phyloP scores from a whole-genome alignment of 1,140 invertebrate species.

The Riptortus pedestris region DNA sequence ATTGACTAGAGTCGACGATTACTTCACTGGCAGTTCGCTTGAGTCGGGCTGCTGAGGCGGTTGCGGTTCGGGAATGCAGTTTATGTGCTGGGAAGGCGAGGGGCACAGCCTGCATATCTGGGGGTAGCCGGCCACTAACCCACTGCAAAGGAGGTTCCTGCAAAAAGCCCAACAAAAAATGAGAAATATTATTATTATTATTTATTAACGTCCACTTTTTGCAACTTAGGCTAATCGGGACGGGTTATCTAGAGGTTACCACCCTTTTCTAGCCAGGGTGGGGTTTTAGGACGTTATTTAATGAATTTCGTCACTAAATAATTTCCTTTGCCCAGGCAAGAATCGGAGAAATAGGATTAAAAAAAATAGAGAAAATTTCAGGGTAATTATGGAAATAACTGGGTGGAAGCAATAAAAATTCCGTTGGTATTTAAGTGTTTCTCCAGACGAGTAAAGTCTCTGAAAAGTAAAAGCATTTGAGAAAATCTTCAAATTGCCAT shows the following conservation, averaged over 20 bases:
- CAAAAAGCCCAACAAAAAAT: not conserved
- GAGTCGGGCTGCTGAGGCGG: not conserved
- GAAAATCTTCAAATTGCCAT: too few relatives aligned
- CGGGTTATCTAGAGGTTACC: too few relatives aligned
- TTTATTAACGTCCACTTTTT: too few relatives aligned
- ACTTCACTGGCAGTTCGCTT: not conserved
- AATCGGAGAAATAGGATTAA: not conserved
- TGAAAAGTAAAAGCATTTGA: not conserved
- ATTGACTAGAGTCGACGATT: not conserved
- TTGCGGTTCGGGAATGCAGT: not conserved
- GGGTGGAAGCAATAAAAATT: not conserved
- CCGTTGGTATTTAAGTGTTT: not conserved
- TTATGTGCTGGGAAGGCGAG: not conserved
- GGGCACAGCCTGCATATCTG: slow-evolving; percentile 3
- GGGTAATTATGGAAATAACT: not conserved
- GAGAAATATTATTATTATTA: not conserved
- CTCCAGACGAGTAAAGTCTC: not conserved
- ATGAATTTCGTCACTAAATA: too few relatives aligned
- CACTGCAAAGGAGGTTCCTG: not conserved
- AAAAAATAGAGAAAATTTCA: not conserved
- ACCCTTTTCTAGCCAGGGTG: too few relatives aligned
- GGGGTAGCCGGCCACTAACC: not conserved
- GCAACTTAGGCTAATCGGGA: too few relatives aligned
- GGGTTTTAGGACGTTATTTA: too few relatives aligned
- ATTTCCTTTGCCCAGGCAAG: too few relatives aligned